phyloP scores from a whole-genome alignment of 35 echinoderm and acorn worm genomes.

The Eucidaris tribuloides region DNA sequence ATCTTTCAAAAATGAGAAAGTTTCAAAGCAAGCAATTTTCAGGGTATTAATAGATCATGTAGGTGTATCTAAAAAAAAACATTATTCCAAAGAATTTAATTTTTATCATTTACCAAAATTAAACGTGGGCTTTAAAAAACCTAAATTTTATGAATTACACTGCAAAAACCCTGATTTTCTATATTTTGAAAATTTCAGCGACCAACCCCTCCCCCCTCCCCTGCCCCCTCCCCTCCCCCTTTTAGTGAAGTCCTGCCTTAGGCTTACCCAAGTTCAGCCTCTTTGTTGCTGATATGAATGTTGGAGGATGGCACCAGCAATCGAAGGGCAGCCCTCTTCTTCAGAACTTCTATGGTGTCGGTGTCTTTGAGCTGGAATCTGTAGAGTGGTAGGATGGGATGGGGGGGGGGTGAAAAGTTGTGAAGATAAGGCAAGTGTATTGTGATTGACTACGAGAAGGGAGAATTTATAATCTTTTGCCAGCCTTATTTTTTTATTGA shows the following conservation, averaged over 20 bases:
- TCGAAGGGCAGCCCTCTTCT: constrained; percentile 89
- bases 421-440: too few relatives aligned
- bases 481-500: too few relatives aligned
- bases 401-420: too few relatives aligned
- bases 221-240: too few relatives aligned
- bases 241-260: not conserved
- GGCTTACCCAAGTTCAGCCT: constrained; percentile 68
- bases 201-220: not conserved
- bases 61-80: too few relatives aligned
- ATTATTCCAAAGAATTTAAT: not conserved
- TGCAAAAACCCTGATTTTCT: too few relatives aligned
- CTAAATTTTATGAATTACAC: too few relatives aligned
- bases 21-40: too few relatives aligned
- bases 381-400: not conserved
- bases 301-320: constrained; percentile 83
- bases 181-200: not conserved
- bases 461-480: too few relatives aligned
- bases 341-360: constrained; percentile 79
- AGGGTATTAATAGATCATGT: too few relatives aligned
- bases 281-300: constrained; percentile 66
- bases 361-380: constrained; percentile 81
- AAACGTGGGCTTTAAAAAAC: not conserved
- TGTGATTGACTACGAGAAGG: too few relatives aligned
- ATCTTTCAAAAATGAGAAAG: too few relatives aligned
- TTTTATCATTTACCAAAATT: not conserved